Base-by-base conservation (phyloP, 2,113 vertebrate species). In the Pelobates fuscus region DNA sequence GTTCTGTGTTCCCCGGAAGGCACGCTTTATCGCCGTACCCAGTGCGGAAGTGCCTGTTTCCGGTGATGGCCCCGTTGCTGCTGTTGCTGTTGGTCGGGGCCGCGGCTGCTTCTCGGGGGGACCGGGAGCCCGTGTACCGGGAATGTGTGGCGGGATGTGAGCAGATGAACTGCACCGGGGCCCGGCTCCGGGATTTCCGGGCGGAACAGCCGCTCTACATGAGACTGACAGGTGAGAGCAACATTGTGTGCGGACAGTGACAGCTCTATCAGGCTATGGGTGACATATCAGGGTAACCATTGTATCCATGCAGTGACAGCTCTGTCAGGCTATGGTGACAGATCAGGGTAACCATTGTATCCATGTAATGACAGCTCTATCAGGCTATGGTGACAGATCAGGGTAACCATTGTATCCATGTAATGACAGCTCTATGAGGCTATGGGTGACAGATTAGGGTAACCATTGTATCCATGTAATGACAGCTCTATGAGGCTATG, bases 61-160 rank as follows among this genome's bases (percentile, higher is more conserved):
- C 83, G 85, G 86, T 83, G 78, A 2, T 80, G 25, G 10, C 78
- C 8, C 77, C 80, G 8, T 71, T 81, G 26, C 80, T 92, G 29
- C 76, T 88, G 11, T 67, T 85, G 64, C 80, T 84, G 5, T 85
- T 84, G 25, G 82, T 81, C 43, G 82, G 88, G n/a, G 84, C 82
- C 15, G 93, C 85, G 1, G 78, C 41, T 37, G 86, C 81, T 26
- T 97, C 96, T 11, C 94, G 93, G 67, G 96, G 96, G 17, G 96
- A 98, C 80, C 95, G 96, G 78, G 96, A 98, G 78, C 96, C 96
- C 15, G 87, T 97, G 23, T 98, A 98, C 86, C 93, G 94, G 15
- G 94, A 97, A 78, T 98, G 96, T 81, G 89, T 98, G 78, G 83
- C 90, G 73, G 86, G 82, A 1, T 98, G 96, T 81, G 93, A 95